Percentiles rank a stretch among this genome's conserved stretches.
Conservation (phyloP, 2,888 invertebrate genomes). For the Aphidius colemani region DNA sequence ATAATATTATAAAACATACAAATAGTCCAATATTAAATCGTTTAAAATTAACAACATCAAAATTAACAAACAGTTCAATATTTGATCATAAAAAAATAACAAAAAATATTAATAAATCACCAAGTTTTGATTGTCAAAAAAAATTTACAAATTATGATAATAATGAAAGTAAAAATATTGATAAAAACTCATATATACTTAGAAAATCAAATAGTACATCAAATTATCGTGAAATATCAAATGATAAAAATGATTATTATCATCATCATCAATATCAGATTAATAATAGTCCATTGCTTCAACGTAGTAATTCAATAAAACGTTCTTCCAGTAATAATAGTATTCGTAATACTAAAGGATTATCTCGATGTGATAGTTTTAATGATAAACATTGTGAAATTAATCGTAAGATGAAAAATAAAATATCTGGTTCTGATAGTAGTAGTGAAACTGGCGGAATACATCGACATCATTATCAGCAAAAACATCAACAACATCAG, state of each 20-base stretch:
- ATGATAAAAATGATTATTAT: too few species aligned
- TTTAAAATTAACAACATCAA: conserved; percentile 45
- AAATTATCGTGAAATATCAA: conserved; percentile 44
- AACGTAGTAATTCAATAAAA: conserved; percentile 51
- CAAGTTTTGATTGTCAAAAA: conserved; percentile 46
- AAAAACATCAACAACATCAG: too few species aligned
- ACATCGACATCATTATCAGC: conserved; percentile 10
- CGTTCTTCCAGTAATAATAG: conserved; percentile 61
- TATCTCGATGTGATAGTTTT: conserved; percentile 47
- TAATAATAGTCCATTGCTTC: conserved; percentile 43
- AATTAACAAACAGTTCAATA: conserved; percentile 51
- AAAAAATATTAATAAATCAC: conserved; percentile 42
- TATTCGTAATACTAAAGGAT: conserved; percentile 49
- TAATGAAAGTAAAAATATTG: conserved; percentile 46
- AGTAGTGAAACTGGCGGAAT: conserved; percentile 50
- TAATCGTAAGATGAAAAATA: conserved; percentile 29
- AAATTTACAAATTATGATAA: conserved; percentile 38
- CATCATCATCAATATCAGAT: conserved; percentile 18
- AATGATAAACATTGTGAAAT: conserved; percentile 45
- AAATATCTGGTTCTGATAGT: conserved; percentile 44
- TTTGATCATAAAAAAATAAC: conserved; percentile 43
- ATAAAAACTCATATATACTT: conserved; percentile 52
- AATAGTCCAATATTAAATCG: conserved; percentile 48
- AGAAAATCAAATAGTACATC: conserved; percentile 50
- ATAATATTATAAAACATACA: conserved; percentile 43